These are phyloP conservation scores for Papilio demoleus DNA, from an alignment of 2,888 invertebrate species.

Conservation along the genomic window DNA sequence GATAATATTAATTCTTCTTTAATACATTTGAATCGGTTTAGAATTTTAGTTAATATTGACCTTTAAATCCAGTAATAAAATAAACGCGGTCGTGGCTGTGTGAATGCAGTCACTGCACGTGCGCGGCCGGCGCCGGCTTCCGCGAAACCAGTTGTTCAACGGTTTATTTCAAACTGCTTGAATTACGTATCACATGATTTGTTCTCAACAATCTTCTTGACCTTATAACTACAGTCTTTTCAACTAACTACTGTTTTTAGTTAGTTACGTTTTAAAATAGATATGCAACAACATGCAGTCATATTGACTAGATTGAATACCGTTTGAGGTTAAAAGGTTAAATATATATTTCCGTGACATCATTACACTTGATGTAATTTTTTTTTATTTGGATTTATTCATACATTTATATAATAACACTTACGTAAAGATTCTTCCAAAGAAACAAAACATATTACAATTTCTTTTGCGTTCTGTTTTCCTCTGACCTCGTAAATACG, in stretches of 20 bases:
- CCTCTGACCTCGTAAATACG: background rate
- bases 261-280: too few species aligned
- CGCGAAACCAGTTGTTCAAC: constrained; percentile 56
- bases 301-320: background rate
- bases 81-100: constrained; percentile 18
- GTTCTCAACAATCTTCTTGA: constrained; percentile 15
- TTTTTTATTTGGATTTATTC: too few species aligned
- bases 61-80: constrained; percentile 1
- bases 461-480: too few species aligned
- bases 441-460: background rate
- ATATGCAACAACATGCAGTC: too few species aligned
- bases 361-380: background rate
- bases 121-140: constrained; percentile 54
- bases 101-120: constrained; percentile 31
- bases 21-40: background rate
- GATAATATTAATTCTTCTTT: background rate
- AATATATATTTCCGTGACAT: background rate
- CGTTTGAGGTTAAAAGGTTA: background rate
- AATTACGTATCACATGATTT: constrained; percentile 48
- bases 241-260: background rate
- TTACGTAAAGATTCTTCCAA: background rate
- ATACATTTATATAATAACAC: too few species aligned
- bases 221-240: background rate
- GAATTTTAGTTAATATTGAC: background rate
- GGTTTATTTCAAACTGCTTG: constrained; percentile 56